Evolutionary conservation across 1,140 invertebrate genomes (phyloP).

Genomic region (Drosophila nannoptera): DNA sequence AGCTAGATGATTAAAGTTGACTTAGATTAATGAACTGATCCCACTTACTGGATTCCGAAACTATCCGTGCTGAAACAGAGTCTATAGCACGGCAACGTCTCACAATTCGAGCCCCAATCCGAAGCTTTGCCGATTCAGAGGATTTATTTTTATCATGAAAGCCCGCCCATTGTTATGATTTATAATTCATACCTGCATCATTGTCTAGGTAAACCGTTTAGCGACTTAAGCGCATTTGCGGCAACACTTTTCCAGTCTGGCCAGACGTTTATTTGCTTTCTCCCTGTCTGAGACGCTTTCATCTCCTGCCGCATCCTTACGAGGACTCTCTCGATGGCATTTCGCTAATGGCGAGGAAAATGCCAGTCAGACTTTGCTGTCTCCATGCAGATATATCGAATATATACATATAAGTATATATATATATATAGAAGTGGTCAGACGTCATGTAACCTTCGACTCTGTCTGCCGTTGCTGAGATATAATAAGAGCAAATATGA

Average conservation of each 20-base stretch:
- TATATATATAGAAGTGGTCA: not conserved
- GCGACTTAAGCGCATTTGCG: not conserved
- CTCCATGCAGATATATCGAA: constrained; percentile 1
- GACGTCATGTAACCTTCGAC: constrained; percentile 57
- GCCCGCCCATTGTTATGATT: too few relatives aligned
- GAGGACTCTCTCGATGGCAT: constrained; percentile 29
- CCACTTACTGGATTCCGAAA: too few relatives aligned
- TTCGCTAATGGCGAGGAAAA: constrained; percentile 49
- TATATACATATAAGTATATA: not conserved
- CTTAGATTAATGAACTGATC: not conserved
- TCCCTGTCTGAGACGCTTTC: constrained; percentile 29
- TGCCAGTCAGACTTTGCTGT: constrained; percentile 32
- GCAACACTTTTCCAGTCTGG: constrained; percentile 15
- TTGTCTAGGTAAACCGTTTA: not conserved
- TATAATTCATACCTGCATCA: not conserved
- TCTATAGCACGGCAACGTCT: too few relatives aligned
- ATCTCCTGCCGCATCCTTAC: constrained; percentile 24
- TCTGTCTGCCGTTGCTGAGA: constrained; percentile 32
- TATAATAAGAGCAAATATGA: constrained; percentile 69
- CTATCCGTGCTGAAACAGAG: too few relatives aligned
- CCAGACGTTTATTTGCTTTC: constrained; percentile 40
- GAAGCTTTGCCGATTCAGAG: too few relatives aligned
- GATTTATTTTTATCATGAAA: too few relatives aligned
- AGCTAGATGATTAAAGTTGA: not conserved
- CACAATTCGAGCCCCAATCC: too few relatives aligned